Evolutionary conservation across 2,797 vertebrate genomes (phyloP).

Genomic region (Botia kubotai): DNA sequence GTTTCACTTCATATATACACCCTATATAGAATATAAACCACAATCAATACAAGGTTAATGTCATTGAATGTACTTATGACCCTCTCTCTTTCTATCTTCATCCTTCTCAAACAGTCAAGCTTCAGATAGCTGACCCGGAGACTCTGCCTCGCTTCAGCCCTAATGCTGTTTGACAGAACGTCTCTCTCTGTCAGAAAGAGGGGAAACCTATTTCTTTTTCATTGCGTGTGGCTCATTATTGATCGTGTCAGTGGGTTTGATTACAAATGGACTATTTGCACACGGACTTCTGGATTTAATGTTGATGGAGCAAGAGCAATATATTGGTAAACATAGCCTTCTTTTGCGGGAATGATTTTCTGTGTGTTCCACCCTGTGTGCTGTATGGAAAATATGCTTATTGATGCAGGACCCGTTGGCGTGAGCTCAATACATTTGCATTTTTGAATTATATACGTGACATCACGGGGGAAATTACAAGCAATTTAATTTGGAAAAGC

Average conservation of each 20-base stretch:
- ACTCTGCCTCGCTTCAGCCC: constrained; percentile 40
- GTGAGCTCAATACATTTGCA: not conserved
- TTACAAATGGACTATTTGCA: constrained; percentile 57
- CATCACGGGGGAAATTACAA: not conserved
- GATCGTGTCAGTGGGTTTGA: constrained; percentile 55
- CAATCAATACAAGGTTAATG: constrained; percentile 57
- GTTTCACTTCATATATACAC: constrained; percentile 47
- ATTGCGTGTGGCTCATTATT: constrained; percentile 57
- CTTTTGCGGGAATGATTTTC: not conserved
- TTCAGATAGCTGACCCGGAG: constrained; percentile 47
- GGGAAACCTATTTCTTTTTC: constrained; percentile 59
- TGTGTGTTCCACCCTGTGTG: not conserved
- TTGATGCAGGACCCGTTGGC: not conserved
- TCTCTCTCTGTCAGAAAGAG: constrained; percentile 48
- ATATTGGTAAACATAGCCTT: constrained; percentile 13
- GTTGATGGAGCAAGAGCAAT: constrained; percentile 15
- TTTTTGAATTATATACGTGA: not conserved
- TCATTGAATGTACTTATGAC: constrained; percentile 41
- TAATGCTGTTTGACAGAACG: constrained; percentile 46
- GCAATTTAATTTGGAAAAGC: not conserved
- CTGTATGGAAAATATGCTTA: not conserved
- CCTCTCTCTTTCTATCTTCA: constrained; percentile 6
- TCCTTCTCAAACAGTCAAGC: constrained; percentile 16
- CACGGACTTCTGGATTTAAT: not conserved
- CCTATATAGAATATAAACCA: constrained; percentile 30